phyloP scores from a whole-genome alignment of 92 coral and sea anemone species.

The Parazoanthus darwini region DNA sequence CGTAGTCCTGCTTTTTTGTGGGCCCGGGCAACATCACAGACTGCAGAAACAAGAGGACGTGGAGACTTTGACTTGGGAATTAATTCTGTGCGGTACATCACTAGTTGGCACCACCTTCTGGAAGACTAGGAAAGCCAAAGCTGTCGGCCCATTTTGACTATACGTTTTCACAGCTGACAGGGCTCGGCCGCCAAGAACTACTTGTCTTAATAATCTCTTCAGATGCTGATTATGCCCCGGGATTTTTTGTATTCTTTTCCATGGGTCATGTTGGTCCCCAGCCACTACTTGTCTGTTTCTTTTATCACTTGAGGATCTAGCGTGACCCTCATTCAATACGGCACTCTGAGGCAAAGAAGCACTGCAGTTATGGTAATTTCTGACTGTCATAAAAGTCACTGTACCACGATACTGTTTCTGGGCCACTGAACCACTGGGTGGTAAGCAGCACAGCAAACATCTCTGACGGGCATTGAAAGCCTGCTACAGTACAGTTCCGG shows the following conservation, averaged over 20 bases:
- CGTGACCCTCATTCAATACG: background rate
- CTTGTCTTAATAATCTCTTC: conserved; percentile 34
- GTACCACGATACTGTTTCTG: background rate
- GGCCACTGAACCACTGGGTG: background rate
- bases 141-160: conserved; percentile 46
- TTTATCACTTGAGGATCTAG: background rate
- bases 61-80: conserved; percentile 36
- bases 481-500: background rate
- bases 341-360: background rate
- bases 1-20: conserved; percentile 48
- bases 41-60: conserved; percentile 43
- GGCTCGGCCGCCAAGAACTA: conserved; percentile 49
- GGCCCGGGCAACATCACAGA: conserved; percentile 50
- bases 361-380: background rate
- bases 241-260: conserved; percentile 17
- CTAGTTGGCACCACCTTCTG: conserved; percentile 35
- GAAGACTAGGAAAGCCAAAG: conserved; percentile 41
- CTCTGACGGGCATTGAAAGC: background rate
- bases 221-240: background rate
- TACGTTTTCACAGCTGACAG: conserved; percentile 47
- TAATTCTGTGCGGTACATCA: conserved; percentile 46
- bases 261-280: conserved; percentile 30
- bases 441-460: background rate
- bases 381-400: background rate
- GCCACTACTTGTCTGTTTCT: background rate